Conservation (phyloP, 2,113 vertebrate species). For the Axis porcinus region DNA sequence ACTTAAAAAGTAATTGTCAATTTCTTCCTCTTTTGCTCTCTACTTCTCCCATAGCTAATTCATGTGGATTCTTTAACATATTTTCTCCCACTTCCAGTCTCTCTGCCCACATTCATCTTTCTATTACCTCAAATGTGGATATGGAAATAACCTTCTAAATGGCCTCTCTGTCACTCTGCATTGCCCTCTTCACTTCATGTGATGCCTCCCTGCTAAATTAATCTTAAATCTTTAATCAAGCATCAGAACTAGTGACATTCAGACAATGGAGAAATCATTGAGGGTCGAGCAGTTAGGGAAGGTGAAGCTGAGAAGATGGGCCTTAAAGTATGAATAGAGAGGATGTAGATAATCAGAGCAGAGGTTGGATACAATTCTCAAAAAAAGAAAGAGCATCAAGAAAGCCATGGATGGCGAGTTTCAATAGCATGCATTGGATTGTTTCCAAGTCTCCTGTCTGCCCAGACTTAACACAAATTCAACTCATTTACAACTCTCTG, state of each 20-base stretch:
- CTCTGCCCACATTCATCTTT: background rate
- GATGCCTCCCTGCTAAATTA: background rate
- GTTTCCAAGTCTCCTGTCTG: slow-evolving; percentile 53
- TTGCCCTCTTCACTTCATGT: background rate
- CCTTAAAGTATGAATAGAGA: background rate
- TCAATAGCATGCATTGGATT: background rate
- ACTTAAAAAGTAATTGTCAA: background rate
- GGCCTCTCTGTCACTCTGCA: background rate
- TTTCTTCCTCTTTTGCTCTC: background rate
- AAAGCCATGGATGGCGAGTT: background rate
- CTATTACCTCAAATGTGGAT: background rate
- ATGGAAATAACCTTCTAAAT: background rate
- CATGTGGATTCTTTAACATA: background rate
- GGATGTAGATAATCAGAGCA: background rate
- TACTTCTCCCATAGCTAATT: background rate
- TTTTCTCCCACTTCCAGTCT: background rate
- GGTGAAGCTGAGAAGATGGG: background rate
- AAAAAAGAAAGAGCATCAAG: background rate
- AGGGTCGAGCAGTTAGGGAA: background rate
- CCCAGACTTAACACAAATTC: slow-evolving; percentile 59
- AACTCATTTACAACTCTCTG: slow-evolving; percentile 67
- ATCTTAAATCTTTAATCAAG: slow-evolving; percentile 23
- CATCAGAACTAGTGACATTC: slow-evolving; percentile 26
- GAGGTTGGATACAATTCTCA: background rate
- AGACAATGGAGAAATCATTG: background rate